phyloP scores from a whole-genome alignment of 2,888 invertebrate species.

The Drosophila melanosoma region DNA sequence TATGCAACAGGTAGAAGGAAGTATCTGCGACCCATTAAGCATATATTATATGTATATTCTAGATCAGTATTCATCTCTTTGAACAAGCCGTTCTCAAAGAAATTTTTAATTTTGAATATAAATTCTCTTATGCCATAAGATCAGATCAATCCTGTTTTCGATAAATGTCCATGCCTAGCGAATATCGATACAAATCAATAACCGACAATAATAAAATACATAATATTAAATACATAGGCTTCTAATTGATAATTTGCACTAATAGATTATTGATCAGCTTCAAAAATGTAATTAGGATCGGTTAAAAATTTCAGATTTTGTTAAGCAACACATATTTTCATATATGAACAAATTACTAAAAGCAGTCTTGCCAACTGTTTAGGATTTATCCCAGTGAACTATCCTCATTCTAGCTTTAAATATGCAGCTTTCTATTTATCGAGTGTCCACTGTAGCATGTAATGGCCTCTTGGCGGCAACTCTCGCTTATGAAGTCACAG shows the following conservation, averaged over 20 bases:
- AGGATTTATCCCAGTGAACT: background rate
- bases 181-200: background rate
- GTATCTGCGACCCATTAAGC: background rate
- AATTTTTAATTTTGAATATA: too few relatives aligned
- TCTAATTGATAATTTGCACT: background rate
- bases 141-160: too few relatives aligned
- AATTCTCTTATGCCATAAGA: background rate
- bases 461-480: conserved; percentile 32
- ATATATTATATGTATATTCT: background rate
- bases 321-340: background rate
- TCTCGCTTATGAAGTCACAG: conserved; percentile 45
- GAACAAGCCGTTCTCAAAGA: background rate
- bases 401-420: background rate
- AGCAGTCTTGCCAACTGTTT: background rate
- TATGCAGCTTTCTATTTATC: background rate
- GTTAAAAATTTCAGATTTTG: background rate
- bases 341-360: background rate
- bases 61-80: background rate
- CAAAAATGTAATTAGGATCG: background rate
- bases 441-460: conserved; percentile 24
- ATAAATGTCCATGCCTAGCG: background rate
- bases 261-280: background rate
- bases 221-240: too few relatives aligned
- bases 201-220: background rate
- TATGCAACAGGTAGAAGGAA: background rate